A percentile compares a stretch with the other conserved stretches of the same genome.
Conservation (phyloP, 2,113 vertebrate genomes). For the Globicephala melas region DNA sequence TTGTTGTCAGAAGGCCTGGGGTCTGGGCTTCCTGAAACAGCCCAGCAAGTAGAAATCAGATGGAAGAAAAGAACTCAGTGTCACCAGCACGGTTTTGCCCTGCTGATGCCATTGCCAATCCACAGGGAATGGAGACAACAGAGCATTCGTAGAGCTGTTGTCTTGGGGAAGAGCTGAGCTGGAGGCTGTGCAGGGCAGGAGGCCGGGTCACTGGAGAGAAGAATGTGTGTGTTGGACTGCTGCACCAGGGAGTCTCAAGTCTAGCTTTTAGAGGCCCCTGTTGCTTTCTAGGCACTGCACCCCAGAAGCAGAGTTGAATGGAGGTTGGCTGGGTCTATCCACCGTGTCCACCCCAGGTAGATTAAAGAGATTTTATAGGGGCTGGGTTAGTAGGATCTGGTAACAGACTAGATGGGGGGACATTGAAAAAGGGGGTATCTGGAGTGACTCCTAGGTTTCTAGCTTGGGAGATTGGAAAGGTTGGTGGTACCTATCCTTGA, state of each 20-base stretch:
- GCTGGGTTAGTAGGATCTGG: not conserved
- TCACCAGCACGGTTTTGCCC: slow-evolving; percentile 25
- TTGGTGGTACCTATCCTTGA: not conserved
- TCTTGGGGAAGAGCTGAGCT: slow-evolving; percentile 45
- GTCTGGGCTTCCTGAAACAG: slow-evolving; percentile 54
- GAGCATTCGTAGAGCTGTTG: not conserved
- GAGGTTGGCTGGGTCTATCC: not conserved
- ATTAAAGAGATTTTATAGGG: not conserved
- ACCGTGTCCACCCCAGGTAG: not conserved
- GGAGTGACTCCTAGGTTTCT: not conserved
- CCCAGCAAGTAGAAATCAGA: slow-evolving; percentile 50
- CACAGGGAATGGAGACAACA: not conserved
- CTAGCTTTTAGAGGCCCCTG: not conserved
- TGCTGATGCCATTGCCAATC: slow-evolving; percentile 37
- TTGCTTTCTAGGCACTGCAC: not conserved
- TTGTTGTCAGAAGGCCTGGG: slow-evolving; percentile 49
- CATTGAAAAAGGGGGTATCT: not conserved
- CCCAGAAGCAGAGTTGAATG: not conserved
- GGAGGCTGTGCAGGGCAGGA: not conserved
- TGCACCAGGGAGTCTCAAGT: not conserved
- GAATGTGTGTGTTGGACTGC: not conserved
- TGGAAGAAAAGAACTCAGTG: slow-evolving; percentile 44
- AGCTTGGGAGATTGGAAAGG: not conserved
- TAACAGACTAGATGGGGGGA: not conserved
- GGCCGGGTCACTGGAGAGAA: not conserved